A percentile compares a stretch with the other conserved stretches of the same genome.
phyloP scores from a whole-genome alignment of 2,113 vertebrate species.

The Pelecanoides urinatrix region DNA sequence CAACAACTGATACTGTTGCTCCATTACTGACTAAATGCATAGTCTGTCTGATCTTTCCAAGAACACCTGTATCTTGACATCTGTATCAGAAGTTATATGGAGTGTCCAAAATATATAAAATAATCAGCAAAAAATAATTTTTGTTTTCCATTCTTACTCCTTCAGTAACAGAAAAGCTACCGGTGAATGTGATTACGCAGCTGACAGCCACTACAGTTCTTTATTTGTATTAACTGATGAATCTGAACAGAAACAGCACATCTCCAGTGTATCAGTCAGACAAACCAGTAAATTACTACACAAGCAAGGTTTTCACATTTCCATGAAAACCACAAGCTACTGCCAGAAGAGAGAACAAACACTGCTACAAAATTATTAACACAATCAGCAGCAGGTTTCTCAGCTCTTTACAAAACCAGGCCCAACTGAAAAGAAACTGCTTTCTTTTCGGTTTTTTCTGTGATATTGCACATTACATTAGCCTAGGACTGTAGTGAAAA shows the following conservation, averaged over 20 bases:
- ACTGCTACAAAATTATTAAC: neutral
- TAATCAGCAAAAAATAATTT: neutral
- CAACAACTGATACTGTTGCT: neutral
- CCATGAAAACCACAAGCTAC: neutral
- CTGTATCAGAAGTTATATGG: rapidly evolving
- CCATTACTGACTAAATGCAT: neutral
- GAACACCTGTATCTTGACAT: neutral
- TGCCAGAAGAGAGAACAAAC: neutral
- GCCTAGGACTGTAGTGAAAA: neutral
- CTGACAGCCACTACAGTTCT: neutral
- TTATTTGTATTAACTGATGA: neutral
- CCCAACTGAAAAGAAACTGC: neutral
- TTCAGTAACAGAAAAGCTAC: neutral
- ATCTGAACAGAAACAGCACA: neutral
- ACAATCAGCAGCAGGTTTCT: neutral
- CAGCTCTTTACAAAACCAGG: neutral
- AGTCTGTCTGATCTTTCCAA: neutral
- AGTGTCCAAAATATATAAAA: rapidly evolving
- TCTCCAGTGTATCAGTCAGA: neutral
- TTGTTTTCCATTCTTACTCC: neutral
- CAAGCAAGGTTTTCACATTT: neutral
- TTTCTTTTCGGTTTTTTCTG: neutral
- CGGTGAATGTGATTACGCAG: neutral
- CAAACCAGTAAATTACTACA: neutral
- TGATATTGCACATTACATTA: neutral